Evolutionary conservation across 2,888 invertebrate genomes (phyloP).

Genomic region (Phragmatobia fuliginosa): DNA sequence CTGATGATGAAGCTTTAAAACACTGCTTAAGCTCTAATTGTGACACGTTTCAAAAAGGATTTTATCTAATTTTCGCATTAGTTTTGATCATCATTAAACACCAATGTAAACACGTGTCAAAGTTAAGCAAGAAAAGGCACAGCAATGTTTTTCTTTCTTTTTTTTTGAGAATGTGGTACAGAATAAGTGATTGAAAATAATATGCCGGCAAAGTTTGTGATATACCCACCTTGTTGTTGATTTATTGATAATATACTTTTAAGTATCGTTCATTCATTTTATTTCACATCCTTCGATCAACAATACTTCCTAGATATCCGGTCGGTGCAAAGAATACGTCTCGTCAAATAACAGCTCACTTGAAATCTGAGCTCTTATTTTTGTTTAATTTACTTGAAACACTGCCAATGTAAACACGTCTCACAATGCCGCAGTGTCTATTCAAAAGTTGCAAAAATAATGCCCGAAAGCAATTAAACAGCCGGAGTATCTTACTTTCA

Average conservation of each 20-base stretch:
- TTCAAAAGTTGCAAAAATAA: too few species aligned
- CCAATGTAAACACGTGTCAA: not conserved
- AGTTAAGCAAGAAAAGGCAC: not conserved
- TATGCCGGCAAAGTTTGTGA: not conserved
- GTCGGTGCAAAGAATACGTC: too few species aligned
- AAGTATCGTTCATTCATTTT: conserved; percentile 3
- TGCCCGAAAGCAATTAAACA: too few species aligned
- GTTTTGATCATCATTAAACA: not conserved
- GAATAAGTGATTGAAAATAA: not conserved
- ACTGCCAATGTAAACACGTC: too few species aligned
- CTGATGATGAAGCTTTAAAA: too few species aligned
- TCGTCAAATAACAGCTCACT: too few species aligned
- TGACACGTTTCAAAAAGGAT: not conserved
- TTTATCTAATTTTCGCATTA: not conserved
- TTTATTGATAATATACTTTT: not conserved
- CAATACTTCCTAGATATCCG: too few species aligned
- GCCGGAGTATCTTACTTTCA: too few species aligned
- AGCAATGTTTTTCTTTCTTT: not conserved
- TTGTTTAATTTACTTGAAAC: too few species aligned
- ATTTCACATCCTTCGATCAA: not conserved
- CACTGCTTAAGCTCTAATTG: not conserved
- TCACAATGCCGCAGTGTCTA: too few species aligned
- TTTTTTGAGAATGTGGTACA: not conserved
- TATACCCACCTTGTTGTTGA: conserved; percentile 33
- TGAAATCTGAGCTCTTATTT: too few species aligned